phyloP scores from a whole-genome alignment of 2,797 vertebrate species.

The Apodemus agrarius region DNA sequence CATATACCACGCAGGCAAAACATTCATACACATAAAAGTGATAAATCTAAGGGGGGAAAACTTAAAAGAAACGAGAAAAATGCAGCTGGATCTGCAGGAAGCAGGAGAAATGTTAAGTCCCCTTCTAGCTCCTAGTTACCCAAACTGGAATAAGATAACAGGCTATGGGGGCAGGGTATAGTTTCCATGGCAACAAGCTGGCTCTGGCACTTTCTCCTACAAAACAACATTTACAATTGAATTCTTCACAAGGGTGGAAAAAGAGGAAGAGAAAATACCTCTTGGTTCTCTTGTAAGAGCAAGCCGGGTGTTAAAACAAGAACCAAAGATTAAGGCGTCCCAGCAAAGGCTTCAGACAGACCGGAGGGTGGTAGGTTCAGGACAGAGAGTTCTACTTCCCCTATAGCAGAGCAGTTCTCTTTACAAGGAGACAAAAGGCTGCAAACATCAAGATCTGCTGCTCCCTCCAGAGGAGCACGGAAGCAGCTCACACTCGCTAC shows the following conservation, averaged over 20 bases:
- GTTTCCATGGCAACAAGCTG: conserved; percentile 79
- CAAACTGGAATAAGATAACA: not conserved
- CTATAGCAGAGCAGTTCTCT: conserved; percentile 39
- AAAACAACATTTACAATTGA: conserved; percentile 71
- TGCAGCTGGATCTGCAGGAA: conserved; percentile 42
- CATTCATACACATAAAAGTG: not conserved
- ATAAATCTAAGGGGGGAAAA: not conserved
- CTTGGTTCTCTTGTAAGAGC: not conserved
- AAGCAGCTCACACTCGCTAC: not conserved
- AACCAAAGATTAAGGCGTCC: not conserved
- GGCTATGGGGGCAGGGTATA: conserved; percentile 18
- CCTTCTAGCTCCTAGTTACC: conserved; percentile 56
- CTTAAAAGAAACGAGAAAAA: not conserved
- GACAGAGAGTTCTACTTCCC: not conserved
- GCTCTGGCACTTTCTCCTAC: conserved; percentile 64
- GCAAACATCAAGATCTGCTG: conserved; percentile 42
- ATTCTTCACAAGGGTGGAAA: conserved; percentile 77
- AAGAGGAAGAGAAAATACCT: conserved; percentile 55
- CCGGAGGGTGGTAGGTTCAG: rapidly evolving
- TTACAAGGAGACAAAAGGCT: conserved; percentile 43
- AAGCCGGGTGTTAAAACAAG: conserved; percentile 27
- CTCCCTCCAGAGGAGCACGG: conserved; percentile 3
- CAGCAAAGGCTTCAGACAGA: not conserved
- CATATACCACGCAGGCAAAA: not conserved
- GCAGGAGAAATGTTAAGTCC: conserved; percentile 48